These are phyloP conservation scores for Plebejus argus DNA, from an alignment of 2,888 invertebrate species.

Conservation along the genomic window DNA sequence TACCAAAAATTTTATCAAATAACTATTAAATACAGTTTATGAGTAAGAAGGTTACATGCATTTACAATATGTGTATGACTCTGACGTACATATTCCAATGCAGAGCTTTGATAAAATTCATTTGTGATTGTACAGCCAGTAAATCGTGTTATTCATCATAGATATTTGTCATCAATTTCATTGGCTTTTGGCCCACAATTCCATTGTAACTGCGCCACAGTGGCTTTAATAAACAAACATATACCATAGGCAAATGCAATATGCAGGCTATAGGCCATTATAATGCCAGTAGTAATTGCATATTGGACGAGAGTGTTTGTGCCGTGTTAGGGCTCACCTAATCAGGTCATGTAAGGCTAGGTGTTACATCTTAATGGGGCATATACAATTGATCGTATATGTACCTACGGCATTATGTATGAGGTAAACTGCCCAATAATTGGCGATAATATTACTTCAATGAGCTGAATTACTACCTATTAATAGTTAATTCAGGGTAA, in stretches of 20 bases:
- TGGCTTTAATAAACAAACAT: conserved; percentile 29
- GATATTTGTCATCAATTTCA: background rate
- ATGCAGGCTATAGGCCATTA: conserved; percentile 29
- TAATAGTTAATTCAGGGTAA: background rate
- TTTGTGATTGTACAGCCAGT: background rate
- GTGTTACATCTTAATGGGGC: conserved; percentile 27
- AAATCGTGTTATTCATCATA: background rate
- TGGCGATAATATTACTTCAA: background rate
- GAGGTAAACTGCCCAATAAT: conserved; percentile 7
- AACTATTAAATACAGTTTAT: too few species aligned
- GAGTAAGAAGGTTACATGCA: too few species aligned
- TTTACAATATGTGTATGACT: too few species aligned
- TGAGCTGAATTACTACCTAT: background rate
- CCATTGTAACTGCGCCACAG: conserved; percentile 22
- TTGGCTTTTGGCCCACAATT: conserved; percentile 8
- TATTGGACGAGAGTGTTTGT: conserved; percentile 28
- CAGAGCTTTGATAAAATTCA: too few species aligned
- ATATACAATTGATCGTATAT: conserved; percentile 24
- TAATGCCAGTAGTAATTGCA: conserved; percentile 26
- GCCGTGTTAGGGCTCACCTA: conserved; percentile 24
- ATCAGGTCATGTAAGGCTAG: conserved; percentile 26
- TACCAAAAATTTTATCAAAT: too few species aligned
- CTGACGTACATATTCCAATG: too few species aligned
- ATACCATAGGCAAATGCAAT: conserved; percentile 30
- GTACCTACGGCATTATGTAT: conserved; percentile 19